A percentile compares a stretch with the other conserved stretches of the same genome.
Conservation (phyloP, 1,140 invertebrate genomes). For the Macrocentrus cingulum region DNA sequence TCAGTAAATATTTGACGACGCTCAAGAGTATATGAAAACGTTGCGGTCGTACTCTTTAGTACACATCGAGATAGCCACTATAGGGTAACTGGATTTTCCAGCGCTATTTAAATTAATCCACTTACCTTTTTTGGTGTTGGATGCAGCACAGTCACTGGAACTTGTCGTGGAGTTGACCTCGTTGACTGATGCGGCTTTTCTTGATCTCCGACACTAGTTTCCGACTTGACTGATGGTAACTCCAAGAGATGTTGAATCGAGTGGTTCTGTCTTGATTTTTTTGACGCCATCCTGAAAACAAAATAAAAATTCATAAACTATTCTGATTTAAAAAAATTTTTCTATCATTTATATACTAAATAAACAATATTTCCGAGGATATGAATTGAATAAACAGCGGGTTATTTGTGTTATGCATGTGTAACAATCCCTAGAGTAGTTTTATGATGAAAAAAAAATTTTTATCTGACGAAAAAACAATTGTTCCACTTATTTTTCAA, state of each 20-base stretch:
- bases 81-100: conserved; percentile 5
- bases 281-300: conserved; percentile 50
- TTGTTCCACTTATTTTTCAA: too few relatives aligned
- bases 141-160: conserved; percentile 52
- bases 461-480: too few relatives aligned
- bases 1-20: conserved; percentile 31
- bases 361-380: too few relatives aligned
- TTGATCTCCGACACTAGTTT: conserved; percentile 45
- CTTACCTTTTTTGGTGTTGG: conserved; percentile 55
- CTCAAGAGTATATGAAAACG: conserved; percentile 15
- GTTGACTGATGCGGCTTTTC: conserved; percentile 36
- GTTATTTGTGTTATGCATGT: too few relatives aligned
- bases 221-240: conserved; percentile 46
- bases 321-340: too few relatives aligned
- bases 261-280: conserved; percentile 51
- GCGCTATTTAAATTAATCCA: conserved; percentile 10
- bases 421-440: too few relatives aligned
- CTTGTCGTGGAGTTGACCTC: conserved; percentile 47
- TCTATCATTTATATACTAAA: too few relatives aligned
- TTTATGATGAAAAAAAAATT: too few relatives aligned
- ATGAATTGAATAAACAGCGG: too few relatives aligned
- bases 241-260: conserved; percentile 56
- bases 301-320: conserved; percentile 27
- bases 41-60: not conserved
- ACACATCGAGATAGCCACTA: not conserved